Evolutionary conservation across 2,797 vertebrate genomes (phyloP).

Genomic region (Podarcis siculus): DNA sequence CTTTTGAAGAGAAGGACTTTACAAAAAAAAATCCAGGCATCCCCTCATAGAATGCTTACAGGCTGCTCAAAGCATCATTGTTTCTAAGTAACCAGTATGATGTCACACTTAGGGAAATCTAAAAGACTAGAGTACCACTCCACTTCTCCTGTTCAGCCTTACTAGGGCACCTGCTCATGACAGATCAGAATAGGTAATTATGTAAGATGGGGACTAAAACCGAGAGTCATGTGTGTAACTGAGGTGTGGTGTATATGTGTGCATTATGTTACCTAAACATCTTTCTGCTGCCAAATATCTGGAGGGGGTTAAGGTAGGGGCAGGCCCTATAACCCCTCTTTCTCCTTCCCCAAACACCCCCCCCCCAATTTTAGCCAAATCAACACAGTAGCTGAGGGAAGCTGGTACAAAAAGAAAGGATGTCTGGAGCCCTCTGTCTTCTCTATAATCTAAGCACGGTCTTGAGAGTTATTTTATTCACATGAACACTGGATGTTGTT

Average conservation of each 20-base stretch:
- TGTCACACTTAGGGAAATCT: slow-evolving; percentile 13
- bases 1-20: slow-evolving; percentile 27
- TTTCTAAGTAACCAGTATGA: slow-evolving; percentile 21
- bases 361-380: not conserved
- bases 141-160: not conserved
- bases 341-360: too few species aligned
- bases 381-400: not conserved
- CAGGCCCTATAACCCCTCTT: not conserved
- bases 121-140: not conserved
- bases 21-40: slow-evolving; percentile 23
- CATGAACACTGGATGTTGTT: not conserved
- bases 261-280: not conserved
- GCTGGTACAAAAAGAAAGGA: not conserved
- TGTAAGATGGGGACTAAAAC: not conserved
- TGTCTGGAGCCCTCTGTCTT: too few species aligned
- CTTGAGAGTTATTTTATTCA: not conserved
- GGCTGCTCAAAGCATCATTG: slow-evolving; percentile 1
- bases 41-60: slow-evolving; percentile 5
- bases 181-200: not conserved
- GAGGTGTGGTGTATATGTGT: not conserved
- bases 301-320: not conserved
- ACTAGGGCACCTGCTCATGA: not conserved
- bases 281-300: not conserved
- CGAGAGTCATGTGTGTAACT: not conserved
- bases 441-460: not conserved